Conservation (phyloP, 1,140 invertebrate species). For the Piezodorus guildinii region DNA sequence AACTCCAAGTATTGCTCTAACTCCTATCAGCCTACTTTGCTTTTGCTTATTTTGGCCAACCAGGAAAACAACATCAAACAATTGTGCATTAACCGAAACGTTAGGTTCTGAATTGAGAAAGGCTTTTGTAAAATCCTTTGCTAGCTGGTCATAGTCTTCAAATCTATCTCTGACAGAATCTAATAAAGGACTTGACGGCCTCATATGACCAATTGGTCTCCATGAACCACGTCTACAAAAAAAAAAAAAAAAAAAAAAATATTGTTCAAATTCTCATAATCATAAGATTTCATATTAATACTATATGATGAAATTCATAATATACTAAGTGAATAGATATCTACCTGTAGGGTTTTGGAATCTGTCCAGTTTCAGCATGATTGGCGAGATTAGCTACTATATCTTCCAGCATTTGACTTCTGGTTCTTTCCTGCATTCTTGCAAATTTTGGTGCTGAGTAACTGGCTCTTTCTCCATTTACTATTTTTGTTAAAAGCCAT, state of each 20-base stretch:
- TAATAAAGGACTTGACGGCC: slow-evolving; percentile 79
- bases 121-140: slow-evolving; percentile 81
- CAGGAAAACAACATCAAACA: slow-evolving; percentile 84
- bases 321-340: too few relatives aligned
- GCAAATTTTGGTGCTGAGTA: slow-evolving; percentile 96
- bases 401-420: slow-evolving; percentile 84
- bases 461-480: slow-evolving; percentile 91
- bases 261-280: too few relatives aligned
- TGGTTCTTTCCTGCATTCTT: slow-evolving; percentile 81
- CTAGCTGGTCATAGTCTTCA: slow-evolving; percentile 85
- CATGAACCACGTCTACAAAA: slow-evolving; percentile 62
- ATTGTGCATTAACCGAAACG: slow-evolving; percentile 53
- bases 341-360: slow-evolving; percentile 88
- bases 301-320: too few relatives aligned
- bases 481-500: slow-evolving; percentile 93
- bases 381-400: slow-evolving; percentile 88
- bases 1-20: slow-evolving; percentile 81
- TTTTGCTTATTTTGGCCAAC: slow-evolving; percentile 86
- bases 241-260: neutral
- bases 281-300: too few relatives aligned
- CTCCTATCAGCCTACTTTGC: slow-evolving; percentile 64
- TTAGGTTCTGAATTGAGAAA: slow-evolving; percentile 73
- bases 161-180: slow-evolving; percentile 86
- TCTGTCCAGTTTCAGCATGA: slow-evolving; percentile 87
- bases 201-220: slow-evolving; percentile 89